phyloP scores from a whole-genome alignment of 92 coral and sea anemone species.

The Bergia sp. region DNA sequence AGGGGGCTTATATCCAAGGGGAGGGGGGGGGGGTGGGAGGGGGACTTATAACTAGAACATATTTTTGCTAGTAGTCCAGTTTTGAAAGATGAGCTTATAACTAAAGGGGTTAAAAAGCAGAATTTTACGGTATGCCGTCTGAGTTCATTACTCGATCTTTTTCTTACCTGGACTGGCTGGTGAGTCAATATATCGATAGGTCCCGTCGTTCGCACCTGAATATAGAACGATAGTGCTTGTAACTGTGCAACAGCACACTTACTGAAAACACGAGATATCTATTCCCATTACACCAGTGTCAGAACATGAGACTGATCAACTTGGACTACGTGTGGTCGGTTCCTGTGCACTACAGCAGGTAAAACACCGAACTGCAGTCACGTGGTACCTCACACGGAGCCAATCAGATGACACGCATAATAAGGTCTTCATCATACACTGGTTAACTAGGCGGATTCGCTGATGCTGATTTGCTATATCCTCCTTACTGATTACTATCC shows the following conservation, averaged over 20 bases:
- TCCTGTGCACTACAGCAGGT: conserved; percentile 39
- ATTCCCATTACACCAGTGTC: conserved; percentile 48
- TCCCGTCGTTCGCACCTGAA: conserved; percentile 97
- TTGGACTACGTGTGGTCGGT: conserved; percentile 42
- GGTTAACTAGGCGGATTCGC: neutral
- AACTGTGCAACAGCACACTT: neutral
- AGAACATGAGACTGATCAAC: conserved; percentile 67
- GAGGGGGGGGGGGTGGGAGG: too few relatives aligned
- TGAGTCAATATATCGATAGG: conserved; percentile 94
- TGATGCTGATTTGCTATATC: neutral
- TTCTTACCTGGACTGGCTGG: conserved; percentile 92
- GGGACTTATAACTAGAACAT: neutral
- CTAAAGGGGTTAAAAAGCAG: neutral
- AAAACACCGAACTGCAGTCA: conserved; percentile 68
- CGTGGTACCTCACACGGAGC: conserved; percentile 67
- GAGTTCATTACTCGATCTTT: neutral
- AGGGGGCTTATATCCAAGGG: too few relatives aligned
- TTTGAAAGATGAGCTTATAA: neutral
- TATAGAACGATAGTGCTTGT: neutral
- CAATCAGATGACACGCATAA: conserved; percentile 99
- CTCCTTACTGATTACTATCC: neutral
- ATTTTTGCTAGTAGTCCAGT: neutral
- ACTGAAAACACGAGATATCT: neutral
- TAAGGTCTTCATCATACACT: conserved; percentile 85
- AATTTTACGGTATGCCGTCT: neutral